These are phyloP conservation scores for Pollenia griseotomentosa DNA, from an alignment of 2,888 invertebrate genomes.

Conservation along the genomic window DNA sequence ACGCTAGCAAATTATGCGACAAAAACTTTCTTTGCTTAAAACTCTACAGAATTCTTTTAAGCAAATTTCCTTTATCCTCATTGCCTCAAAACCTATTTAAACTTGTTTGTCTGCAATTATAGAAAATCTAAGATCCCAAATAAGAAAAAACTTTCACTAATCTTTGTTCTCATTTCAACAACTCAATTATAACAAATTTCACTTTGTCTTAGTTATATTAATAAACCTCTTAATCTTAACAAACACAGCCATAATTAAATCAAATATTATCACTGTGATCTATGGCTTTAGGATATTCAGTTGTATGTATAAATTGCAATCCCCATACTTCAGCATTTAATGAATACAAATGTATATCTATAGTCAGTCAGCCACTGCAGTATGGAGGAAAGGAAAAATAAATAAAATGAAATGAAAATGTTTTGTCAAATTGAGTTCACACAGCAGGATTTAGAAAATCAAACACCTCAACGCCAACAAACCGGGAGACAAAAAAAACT, in stretches of 20 bases:
- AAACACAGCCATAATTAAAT: conserved; percentile 69
- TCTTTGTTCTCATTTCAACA: conserved; percentile 15
- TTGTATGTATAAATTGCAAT: not conserved
- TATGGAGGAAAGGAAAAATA: conserved; percentile 25
- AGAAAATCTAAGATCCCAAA: not conserved
- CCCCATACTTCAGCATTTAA: not conserved
- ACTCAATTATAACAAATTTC: conserved; percentile 62
- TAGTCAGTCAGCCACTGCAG: conserved; percentile 20
- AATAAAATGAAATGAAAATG: conserved; percentile 43
- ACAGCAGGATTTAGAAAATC: conserved; percentile 66
- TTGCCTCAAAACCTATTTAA: not conserved
- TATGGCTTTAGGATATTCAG: conserved; percentile 47
- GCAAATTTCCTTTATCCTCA: not conserved
- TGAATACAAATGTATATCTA: not conserved
- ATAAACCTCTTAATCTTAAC: conserved; percentile 52
- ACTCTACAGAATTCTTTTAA: not conserved
- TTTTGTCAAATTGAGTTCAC: conserved; percentile 67
- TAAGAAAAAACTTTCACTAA: not conserved
- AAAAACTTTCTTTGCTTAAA: not conserved
- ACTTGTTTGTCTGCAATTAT: not conserved
- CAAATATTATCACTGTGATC: conserved; percentile 70
- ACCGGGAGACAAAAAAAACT: not conserved
- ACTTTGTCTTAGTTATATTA: conserved; percentile 21
- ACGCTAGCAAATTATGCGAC: too few species aligned
- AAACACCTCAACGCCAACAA: conserved; percentile 67